phyloP scores from a whole-genome alignment of 2,797 vertebrate species.

The Peromyscus nudipes region DNA sequence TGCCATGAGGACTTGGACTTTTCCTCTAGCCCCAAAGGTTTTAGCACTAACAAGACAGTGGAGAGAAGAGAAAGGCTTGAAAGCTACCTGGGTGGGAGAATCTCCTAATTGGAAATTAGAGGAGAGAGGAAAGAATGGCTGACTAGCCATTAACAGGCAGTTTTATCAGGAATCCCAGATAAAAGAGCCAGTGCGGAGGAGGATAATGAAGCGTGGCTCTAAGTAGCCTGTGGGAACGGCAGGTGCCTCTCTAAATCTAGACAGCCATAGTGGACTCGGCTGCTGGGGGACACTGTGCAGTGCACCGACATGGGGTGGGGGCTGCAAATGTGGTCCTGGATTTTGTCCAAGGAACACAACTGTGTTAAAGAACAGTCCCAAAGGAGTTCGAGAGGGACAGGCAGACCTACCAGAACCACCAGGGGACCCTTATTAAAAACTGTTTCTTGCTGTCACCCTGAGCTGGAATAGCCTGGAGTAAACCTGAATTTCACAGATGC shows the following conservation, averaged over 20 bases:
- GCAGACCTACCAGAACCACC: background rate
- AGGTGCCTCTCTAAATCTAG: background rate
- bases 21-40: background rate
- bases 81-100: background rate
- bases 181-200: background rate
- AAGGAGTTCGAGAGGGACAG: background rate
- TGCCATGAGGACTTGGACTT: background rate
- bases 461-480: background rate
- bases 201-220: background rate
- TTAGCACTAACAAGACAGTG: background rate
- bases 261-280: background rate
- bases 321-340: background rate
- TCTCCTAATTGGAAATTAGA: background rate
- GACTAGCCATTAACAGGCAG: background rate
- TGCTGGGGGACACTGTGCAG: background rate
- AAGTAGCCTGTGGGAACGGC: background rate
- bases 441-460: background rate
- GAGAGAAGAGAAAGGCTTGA: background rate
- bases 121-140: background rate
- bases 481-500: background rate
- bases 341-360: background rate
- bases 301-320: rapidly evolving
- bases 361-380: background rate
- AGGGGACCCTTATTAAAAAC: background rate
- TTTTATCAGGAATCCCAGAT: background rate